Conservation (phyloP, 2,888 invertebrate genomes). For the Macropis europaea region DNA sequence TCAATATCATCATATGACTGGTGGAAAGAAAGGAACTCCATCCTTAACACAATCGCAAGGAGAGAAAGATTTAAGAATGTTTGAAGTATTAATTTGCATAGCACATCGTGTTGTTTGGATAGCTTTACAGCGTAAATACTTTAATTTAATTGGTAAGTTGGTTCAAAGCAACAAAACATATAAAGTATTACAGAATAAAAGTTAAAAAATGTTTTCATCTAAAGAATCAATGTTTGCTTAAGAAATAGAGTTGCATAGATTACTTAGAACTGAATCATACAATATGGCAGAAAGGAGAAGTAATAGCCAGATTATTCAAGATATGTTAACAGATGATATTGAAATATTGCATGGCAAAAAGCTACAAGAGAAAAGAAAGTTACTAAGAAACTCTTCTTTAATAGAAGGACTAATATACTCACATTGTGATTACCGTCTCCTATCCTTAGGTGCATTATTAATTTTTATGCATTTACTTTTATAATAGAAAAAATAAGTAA, state of each 20-base stretch:
- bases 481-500: neutral
- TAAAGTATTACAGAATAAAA: neutral
- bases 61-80: slow-evolving; percentile 84
- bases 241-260: slow-evolving; percentile 84
- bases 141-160: slow-evolving; percentile 83
- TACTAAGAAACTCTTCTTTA: slow-evolving; percentile 83
- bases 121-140: slow-evolving; percentile 83
- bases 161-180: neutral
- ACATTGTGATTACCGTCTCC: slow-evolving; percentile 83
- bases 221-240: slow-evolving; percentile 11
- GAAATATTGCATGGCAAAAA: slow-evolving; percentile 82
- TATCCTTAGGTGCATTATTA: slow-evolving; percentile 79
- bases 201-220: slow-evolving; percentile 2
- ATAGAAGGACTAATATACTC: slow-evolving; percentile 83
- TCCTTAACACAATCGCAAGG: slow-evolving; percentile 82
- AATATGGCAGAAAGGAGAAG: slow-evolving; percentile 81
- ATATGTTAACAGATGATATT: slow-evolving; percentile 81
- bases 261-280: slow-evolving; percentile 84
- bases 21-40: slow-evolving; percentile 74
- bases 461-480: neutral
- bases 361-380: slow-evolving; percentile 81
- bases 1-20: slow-evolving; percentile 82
- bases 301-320: slow-evolving; percentile 66
- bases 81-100: slow-evolving; percentile 83
- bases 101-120: slow-evolving; percentile 85